These are phyloP conservation scores for Macrophya alboannulata DNA, from an alignment of 2,888 invertebrate genomes.

Conservation along the genomic window DNA sequence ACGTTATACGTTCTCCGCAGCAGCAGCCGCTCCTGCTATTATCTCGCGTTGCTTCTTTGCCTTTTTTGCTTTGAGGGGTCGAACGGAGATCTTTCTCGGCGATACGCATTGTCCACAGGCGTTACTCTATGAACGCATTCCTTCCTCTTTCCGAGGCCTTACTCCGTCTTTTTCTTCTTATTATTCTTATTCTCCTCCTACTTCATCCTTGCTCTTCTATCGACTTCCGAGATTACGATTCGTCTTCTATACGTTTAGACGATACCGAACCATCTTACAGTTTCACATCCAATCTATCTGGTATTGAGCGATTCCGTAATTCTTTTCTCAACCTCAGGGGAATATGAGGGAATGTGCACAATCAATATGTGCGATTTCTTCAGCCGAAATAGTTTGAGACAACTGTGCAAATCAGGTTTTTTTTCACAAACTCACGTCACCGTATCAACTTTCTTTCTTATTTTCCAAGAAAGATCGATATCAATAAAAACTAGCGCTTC, in stretches of 20 bases:
- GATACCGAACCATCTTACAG: neutral
- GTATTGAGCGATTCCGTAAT: neutral
- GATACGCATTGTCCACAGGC: slow-evolving; percentile 68
- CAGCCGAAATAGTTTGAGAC: too few relatives aligned
- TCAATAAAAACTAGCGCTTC: too few relatives aligned
- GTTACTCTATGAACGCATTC: slow-evolving; percentile 65
- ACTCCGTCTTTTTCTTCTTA: slow-evolving; percentile 58
- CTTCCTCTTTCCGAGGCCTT: slow-evolving; percentile 61
- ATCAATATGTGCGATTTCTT: neutral
- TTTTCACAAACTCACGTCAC: too few relatives aligned
- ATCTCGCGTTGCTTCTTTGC: slow-evolving; percentile 51
- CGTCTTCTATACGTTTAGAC: neutral
- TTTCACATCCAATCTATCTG: neutral
- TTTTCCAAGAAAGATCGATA: too few relatives aligned
- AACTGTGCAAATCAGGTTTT: too few relatives aligned
- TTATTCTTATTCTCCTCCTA: slow-evolving; percentile 59
- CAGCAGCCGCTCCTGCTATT: slow-evolving; percentile 46
- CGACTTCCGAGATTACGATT: slow-evolving; percentile 24
- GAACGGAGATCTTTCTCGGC: slow-evolving; percentile 66
- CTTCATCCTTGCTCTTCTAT: neutral
- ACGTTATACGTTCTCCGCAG: neutral
- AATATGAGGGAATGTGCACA: neutral
- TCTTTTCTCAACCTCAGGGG: neutral
- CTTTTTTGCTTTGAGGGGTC: slow-evolving; percentile 53
- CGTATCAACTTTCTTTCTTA: too few relatives aligned